Evolutionary conservation across 2,888 invertebrate genomes (phyloP).

Genomic region (Nudaria mundana): DNA sequence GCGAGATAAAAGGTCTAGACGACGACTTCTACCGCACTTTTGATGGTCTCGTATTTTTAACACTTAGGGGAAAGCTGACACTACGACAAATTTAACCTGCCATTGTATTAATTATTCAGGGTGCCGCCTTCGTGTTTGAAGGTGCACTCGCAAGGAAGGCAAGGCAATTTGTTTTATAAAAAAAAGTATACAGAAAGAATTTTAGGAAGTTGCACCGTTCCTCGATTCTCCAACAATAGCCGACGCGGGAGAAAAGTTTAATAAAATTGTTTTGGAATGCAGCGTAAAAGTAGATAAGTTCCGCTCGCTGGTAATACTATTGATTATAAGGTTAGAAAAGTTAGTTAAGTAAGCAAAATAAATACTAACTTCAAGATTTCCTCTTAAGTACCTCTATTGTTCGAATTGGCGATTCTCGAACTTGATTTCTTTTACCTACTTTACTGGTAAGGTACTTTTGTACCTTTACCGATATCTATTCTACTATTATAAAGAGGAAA

Average conservation of each 20-base stretch:
- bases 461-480: no score
- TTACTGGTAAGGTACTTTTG: no score
- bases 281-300: slow-evolving; percentile 67
- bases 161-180: slow-evolving; percentile 68
- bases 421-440: no score
- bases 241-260: slow-evolving; percentile 63
- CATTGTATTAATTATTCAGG: slow-evolving; percentile 81
- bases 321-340: slow-evolving; percentile 50
- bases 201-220: slow-evolving; percentile 64
- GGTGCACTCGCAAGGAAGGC: slow-evolving; percentile 70
- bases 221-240: slow-evolving; percentile 52
- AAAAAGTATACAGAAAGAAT: slow-evolving; percentile 63
- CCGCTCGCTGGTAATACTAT: slow-evolving; percentile 53
- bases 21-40: slow-evolving; percentile 70
- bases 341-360: slow-evolving; percentile 19
- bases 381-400: not conserved
- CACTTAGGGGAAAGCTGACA: slow-evolving; percentile 79
- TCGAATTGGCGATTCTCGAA: no score
- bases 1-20: slow-evolving; percentile 76
- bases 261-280: slow-evolving; percentile 76
- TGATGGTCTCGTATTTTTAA: slow-evolving; percentile 75
- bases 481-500: no score
- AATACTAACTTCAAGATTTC: slow-evolving; percentile 13
- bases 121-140: slow-evolving; percentile 71
- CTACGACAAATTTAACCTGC: slow-evolving; percentile 78